phyloP scores from a whole-genome alignment of 92 coral and sea anemone genomes.

The Galaxea fascicularis region DNA sequence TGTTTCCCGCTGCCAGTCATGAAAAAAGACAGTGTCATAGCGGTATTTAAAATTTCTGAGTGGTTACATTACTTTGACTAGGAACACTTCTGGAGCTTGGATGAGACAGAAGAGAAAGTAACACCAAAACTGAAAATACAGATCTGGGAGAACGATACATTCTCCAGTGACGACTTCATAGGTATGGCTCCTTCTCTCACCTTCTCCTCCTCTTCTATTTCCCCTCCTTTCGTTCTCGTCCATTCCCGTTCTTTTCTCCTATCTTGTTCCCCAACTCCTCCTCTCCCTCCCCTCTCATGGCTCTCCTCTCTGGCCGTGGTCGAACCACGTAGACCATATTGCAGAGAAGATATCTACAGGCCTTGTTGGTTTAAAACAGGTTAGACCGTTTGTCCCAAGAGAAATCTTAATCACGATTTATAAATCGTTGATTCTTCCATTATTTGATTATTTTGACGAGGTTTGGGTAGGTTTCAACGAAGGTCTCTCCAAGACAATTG shows the following conservation, averaged over 20 bases:
- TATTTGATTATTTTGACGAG: no score
- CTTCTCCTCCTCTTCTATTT: background rate
- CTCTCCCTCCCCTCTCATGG: background rate
- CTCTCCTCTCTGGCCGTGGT: background rate
- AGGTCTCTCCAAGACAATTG: no score
- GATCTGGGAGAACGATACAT: slow-evolving; percentile 93
- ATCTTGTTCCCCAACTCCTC: background rate
- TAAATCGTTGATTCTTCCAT: no score
- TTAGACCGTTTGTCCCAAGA: no score
- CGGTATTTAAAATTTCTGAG: background rate
- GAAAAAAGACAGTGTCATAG: no score
- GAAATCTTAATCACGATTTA: no score
- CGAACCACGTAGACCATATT: no score
- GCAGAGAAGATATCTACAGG: no score
- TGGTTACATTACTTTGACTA: background rate
- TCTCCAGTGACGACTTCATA: slow-evolving; percentile 87
- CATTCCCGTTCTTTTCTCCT: no score
- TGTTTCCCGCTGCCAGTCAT: no score
- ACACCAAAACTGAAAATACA: slow-evolving; percentile 79
- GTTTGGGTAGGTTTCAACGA: no score
- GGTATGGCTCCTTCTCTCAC: slow-evolving; percentile 46
- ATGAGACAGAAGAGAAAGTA: slow-evolving; percentile 80
- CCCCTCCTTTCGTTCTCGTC: background rate
- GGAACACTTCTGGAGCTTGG: slow-evolving; percentile 88
- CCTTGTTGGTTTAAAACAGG: no score